These are phyloP conservation scores for Pimpla rufipes DNA, from an alignment of 2,888 invertebrate genomes.

Conservation along the genomic window DNA sequence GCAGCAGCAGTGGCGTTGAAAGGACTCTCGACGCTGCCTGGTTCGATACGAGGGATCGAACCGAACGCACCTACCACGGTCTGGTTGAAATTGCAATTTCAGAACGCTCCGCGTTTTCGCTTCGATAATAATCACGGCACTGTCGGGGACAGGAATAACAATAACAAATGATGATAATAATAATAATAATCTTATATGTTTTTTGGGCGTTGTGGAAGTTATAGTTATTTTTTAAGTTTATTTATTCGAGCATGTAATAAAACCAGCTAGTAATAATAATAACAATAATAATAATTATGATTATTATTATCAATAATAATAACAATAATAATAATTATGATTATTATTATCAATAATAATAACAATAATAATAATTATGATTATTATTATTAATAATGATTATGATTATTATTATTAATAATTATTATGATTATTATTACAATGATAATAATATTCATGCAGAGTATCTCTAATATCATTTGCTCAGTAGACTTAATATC, in stretches of 20 bases:
- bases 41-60: conserved; percentile 10
- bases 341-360: too few species aligned
- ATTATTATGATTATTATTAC: background rate
- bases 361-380: background rate
- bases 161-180: background rate
- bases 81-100: background rate
- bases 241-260: too few species aligned
- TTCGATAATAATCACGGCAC: background rate
- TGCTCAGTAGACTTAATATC: conserved; percentile 1
- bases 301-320: too few species aligned
- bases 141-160: background rate
- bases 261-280: too few species aligned
- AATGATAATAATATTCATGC: background rate
- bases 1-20: background rate
- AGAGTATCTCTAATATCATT: background rate
- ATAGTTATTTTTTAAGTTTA: too few species aligned
- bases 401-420: background rate
- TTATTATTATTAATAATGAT: background rate
- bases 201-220: too few species aligned
- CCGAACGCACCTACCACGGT: background rate
- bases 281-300: too few species aligned
- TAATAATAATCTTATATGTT: too few species aligned
- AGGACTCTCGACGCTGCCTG: conserved; percentile 2
- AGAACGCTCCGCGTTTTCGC: background rate
- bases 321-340: too few species aligned